Evolutionary conservation across 2,888 invertebrate genomes (phyloP), one percentile per base, ranked within the genome.

Genomic region (Graphium colonna): DNA sequence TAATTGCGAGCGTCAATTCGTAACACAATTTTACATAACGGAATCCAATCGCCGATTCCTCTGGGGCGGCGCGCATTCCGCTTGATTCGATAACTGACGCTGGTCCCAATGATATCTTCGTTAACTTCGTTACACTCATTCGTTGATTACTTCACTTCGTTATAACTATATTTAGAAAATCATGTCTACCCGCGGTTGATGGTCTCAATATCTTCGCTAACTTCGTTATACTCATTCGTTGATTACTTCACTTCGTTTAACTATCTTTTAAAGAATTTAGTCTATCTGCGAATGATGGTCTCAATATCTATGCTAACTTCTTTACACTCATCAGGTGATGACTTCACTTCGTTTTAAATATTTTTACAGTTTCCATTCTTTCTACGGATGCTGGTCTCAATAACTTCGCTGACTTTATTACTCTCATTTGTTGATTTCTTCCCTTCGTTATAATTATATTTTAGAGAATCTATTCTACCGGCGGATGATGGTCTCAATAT

Each of bases 1-100:
- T 45, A 39, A 48, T 53, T 18, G 46, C 33, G 28, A 43, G 16
- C 33, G 39, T 44, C 45, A 52, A 56, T 52, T 39, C 31, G 31
- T 53, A 58, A 55, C 53, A 52, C 40, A 57, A 57, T 59, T 50
- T 39, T 39, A 9, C 52, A 16, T 51, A 43, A 51, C 42, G 53
- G 46, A 59, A 60, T 55, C 48, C 47, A 44, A 46, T 50, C 50
- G 42, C 38, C 18, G 18, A 50, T 57, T 50, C 49, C 53, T 50
- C 52, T 15, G 21, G 57, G 18, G 64, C 66, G 68, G 65, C 45
- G 61, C 64, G 56, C 64, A 66, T 72, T 67, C 60, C 61, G 64
- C 43, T 58, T 62, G 64, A 63, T 64, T 56, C 61, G 64, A 65
- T 64, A 61, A n/a, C n/a, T n/a, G n/a, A 58, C 44, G 39, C 54